Conservation (phyloP, 2,113 vertebrate species). For the Callopanchax toddi region DNA sequence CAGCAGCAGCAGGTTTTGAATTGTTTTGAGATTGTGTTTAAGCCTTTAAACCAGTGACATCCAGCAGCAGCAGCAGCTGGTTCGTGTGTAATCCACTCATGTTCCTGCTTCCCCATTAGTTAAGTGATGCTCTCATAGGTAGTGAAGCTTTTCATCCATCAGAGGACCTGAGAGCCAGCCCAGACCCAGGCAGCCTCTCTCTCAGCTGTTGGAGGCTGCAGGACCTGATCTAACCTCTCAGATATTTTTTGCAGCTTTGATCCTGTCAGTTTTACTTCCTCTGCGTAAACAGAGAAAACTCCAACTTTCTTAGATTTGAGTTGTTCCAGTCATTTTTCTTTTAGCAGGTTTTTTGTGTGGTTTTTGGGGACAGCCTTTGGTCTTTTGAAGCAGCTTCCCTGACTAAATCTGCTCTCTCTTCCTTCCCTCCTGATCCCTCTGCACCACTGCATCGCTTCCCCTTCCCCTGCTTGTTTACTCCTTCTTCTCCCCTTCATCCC, state of each 20-base stretch:
- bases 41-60: conserved; percentile 32
- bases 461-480: conserved; percentile 58
- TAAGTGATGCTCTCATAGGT: conserved; percentile 46
- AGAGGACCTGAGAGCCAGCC: conserved; percentile 24
- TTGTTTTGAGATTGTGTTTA: conserved; percentile 22
- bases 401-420: conserved; percentile 62
- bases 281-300: background rate
- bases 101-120: conserved; percentile 50
- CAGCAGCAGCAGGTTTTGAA: conserved; percentile 16
- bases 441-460: conserved; percentile 55
- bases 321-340: conserved; percentile 18
- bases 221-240: conserved; percentile 14
- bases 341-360: conserved; percentile 13
- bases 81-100: conserved; percentile 37
- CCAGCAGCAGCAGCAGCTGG: conserved; percentile 11
- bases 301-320: background rate
- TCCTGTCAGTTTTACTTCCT: background rate
- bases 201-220: conserved; percentile 6
- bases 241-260: conserved; percentile 1
- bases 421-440: conserved; percentile 26
- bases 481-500: conserved; percentile 67
- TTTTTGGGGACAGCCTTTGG: conserved; percentile 11
- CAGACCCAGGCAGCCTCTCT: background rate
- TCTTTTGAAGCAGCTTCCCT: conserved; percentile 66
- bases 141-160: conserved; percentile 40